phyloP scores from a whole-genome alignment of 1,140 invertebrate genomes.

The Cydia strobilella region DNA sequence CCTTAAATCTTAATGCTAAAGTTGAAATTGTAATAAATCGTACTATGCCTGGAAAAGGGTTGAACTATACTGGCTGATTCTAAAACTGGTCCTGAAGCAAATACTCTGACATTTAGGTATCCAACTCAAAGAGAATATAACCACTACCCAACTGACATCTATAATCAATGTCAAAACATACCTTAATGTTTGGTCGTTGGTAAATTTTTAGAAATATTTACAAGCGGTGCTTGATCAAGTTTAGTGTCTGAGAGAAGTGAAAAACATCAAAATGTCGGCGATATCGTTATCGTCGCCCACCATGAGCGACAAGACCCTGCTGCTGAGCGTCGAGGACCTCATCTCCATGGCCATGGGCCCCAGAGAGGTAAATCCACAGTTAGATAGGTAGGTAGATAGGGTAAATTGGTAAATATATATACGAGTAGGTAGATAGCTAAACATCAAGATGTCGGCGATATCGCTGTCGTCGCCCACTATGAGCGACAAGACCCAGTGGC shows the following conservation, averaged over 20 bases:
- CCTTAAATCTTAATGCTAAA: no score
- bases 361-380: constrained; percentile 42
- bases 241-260: background rate
- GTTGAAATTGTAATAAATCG: no score
- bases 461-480: constrained; percentile 48
- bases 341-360: constrained; percentile 63
- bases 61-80: background rate
- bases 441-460: background rate
- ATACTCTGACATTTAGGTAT: background rate
- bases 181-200: background rate
- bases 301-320: constrained; percentile 60
- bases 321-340: constrained; percentile 65
- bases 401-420: no score
- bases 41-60: background rate
- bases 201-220: constrained; percentile 9
- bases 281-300: constrained; percentile 41
- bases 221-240: background rate
- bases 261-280: background rate
- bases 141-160: no score
- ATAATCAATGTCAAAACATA: background rate
- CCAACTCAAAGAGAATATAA: no score
- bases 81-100: background rate
- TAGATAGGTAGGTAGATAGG: no score
- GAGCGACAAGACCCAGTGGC: constrained; percentile 51
- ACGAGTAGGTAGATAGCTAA: background rate